Evolutionary conservation across 2,888 invertebrate species (phyloP).

Genomic region (Agonopterix heracliana): DNA sequence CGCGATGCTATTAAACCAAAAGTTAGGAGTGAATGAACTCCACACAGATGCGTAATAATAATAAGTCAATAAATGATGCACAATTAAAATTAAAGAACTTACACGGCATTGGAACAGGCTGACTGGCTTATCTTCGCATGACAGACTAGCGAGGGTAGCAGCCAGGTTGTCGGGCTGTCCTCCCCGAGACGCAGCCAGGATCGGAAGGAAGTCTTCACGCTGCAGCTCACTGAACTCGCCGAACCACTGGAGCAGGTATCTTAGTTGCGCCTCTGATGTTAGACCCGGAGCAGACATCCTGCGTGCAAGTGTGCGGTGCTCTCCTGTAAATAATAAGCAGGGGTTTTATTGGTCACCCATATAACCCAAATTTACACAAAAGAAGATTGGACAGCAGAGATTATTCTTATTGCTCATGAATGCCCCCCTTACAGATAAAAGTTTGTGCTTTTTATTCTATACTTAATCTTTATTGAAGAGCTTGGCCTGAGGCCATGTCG

Average conservation of each 20-base stretch:
- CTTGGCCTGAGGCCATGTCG: too few relatives aligned
- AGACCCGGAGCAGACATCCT: conserved; percentile 76
- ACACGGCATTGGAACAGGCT: conserved; percentile 90
- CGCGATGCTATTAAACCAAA: too few relatives aligned
- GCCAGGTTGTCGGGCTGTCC: conserved; percentile 85
- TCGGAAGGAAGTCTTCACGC: conserved; percentile 87
- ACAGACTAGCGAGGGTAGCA: conserved; percentile 79
- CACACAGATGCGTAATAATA: too few relatives aligned
- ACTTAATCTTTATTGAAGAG: too few relatives aligned
- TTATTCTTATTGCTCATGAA: too few relatives aligned
- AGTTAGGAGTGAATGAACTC: too few relatives aligned
- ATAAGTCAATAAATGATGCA: not conserved
- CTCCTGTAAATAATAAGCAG: conserved; percentile 27
- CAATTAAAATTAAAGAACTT: conserved; percentile 34
- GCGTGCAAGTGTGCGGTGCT: conserved; percentile 38
- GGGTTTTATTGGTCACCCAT: not conserved
- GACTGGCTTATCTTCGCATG: conserved; percentile 85
- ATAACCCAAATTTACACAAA: not conserved
- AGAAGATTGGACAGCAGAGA: not conserved
- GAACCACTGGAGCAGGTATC: conserved; percentile 91
- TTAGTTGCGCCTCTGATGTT: conserved; percentile 83
- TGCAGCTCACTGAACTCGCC: conserved; percentile 93
- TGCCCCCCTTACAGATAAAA: too few relatives aligned
- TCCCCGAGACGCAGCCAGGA: conserved; percentile 78
- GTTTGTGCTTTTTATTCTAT: too few relatives aligned